A percentile compares a stretch with the other conserved stretches of the same genome.
Evolutionary conservation across 2,113 vertebrate species (phyloP).

Genomic region (Hemiprocne comata): DNA sequence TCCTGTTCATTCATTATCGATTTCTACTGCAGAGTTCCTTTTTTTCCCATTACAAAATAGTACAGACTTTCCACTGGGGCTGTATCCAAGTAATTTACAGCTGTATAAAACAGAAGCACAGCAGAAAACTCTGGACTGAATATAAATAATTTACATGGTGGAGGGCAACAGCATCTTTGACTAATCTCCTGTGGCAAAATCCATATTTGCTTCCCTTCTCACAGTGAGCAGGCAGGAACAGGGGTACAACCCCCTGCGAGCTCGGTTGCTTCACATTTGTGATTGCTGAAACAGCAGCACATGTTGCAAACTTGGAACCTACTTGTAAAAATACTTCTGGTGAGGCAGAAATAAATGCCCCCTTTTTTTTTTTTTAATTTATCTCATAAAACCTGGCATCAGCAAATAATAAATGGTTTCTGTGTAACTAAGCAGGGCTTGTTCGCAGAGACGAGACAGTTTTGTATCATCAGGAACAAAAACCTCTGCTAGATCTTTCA

Average conservation of each 20-base stretch:
- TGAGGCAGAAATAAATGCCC: not conserved
- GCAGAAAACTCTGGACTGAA: conserved; percentile 45
- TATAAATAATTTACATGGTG: conserved; percentile 61
- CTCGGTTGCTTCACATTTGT: not conserved
- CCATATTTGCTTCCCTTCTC: conserved; percentile 49
- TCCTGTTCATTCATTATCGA: conserved; percentile 71
- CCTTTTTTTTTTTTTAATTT: not conserved
- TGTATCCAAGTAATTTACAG: conserved; percentile 65
- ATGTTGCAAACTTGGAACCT: not conserved
- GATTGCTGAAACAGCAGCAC: not conserved
- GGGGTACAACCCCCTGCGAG: not conserved
- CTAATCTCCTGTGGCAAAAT: conserved; percentile 66
- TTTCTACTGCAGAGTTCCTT: conserved; percentile 66
- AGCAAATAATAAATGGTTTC: not conserved
- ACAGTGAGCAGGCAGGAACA: conserved; percentile 32
- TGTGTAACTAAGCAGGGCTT: not conserved
- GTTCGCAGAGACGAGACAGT: rapidly evolving
- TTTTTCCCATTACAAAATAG: conserved; percentile 72
- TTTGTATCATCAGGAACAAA: not conserved
- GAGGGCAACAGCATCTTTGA: conserved; percentile 59
- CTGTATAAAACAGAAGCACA: conserved; percentile 63
- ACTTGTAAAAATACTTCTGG: not conserved
- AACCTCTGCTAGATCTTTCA: not conserved
- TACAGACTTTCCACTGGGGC: conserved; percentile 53
- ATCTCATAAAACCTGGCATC: not conserved